Base-by-base conservation (phyloP, 2,113 vertebrate genomes). In the Trochalopteron elliotii region DNA sequence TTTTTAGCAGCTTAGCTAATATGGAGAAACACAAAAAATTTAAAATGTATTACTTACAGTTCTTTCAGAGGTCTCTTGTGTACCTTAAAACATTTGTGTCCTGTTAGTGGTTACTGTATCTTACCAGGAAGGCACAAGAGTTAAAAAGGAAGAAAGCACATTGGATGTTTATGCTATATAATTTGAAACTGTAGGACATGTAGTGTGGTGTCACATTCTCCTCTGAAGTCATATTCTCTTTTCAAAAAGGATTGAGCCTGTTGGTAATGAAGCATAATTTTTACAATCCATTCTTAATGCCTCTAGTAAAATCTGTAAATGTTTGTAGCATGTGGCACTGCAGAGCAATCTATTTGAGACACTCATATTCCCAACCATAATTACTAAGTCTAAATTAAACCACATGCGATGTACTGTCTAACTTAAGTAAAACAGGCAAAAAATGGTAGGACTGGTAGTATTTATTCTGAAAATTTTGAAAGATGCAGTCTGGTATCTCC, bases 81-180 rank as follows among this genome's bases (percentile, higher is more conserved):
- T 15, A 57, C 9, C 6, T 9, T 22, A 70, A 50, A 78, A 84
- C 25, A 71, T 39, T 42, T 39, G 39, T 69, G 17, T 42, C n/a
- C 20, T 1, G 0, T 23, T 42, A 35, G 20, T 4, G 0, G 10
- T 45, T 78, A 77, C 11, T 40, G 11, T n/a, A 37, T 25, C n/a
- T 64, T 30, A 64, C 15, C 15, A 45, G 50, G 24, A 76, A 52
- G 23, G 56, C 35, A 67, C 10, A 11, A 31, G 12, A 67, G 5
- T 42, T 69, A 14, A 69, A 49, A 25, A 35, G 10, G 6, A 63
- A 83, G 33, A 44, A 15, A 78, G 33, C 8, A 25, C n/a, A 45
- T 2, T 0, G 0, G 8, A 25, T 7, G 13, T 69, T 67, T 67
- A 52, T 68, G 56, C 4, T 3, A 28, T 63, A 37, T 4, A 25